Conservation (phyloP, 2,113 vertebrate species). For the Illadopsis cleaveri region DNA sequence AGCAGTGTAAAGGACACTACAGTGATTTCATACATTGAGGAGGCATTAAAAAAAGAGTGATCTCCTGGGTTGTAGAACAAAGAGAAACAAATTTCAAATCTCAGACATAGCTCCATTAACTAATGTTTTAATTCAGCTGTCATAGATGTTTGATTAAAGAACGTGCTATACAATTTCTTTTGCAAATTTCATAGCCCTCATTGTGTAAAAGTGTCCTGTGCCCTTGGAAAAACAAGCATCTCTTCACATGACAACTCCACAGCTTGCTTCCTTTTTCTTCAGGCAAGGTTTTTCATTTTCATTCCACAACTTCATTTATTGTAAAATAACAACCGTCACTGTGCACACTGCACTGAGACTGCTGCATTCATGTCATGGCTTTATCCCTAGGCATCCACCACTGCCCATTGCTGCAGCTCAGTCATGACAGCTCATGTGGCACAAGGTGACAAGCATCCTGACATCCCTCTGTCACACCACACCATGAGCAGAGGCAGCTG, state of each 20-base stretch:
- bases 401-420: neutral
- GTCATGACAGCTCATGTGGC: too few relatives aligned
- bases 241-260: neutral
- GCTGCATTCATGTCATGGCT: neutral
- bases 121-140: constrained; percentile 26
- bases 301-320: neutral
- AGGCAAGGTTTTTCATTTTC: constrained; percentile 16
- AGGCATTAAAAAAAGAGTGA: neutral
- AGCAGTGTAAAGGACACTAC: neutral
- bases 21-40: neutral
- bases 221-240: constrained; percentile 5
- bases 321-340: neutral
- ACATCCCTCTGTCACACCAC: neutral
- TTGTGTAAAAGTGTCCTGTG: neutral
- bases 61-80: neutral
- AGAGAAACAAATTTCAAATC: neutral
- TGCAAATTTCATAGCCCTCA: neutral
- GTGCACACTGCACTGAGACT: neutral
- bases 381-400: neutral
- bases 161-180: neutral
- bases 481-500: neutral
- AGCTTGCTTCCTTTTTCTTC: constrained; percentile 17
- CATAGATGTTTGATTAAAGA: constrained; percentile 24
- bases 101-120: neutral
- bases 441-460: neutral